Base-by-base conservation (phyloP, 2,797 vertebrate genomes). In the Champsocephalus gunnari region DNA sequence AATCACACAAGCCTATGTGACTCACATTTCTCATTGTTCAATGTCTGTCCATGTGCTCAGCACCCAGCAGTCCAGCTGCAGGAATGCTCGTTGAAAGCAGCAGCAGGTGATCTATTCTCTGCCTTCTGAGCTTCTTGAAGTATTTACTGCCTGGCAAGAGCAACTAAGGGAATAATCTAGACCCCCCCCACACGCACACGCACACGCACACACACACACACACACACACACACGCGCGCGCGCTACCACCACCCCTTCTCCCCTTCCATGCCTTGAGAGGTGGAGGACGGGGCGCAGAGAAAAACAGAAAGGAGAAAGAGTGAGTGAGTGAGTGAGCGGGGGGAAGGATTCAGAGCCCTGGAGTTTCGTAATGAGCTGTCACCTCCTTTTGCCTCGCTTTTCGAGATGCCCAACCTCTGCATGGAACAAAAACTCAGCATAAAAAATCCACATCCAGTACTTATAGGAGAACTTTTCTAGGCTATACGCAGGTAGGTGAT, bases 71-170 rank as follows among this genome's bases (percentile, higher is more conserved):
- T 2, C 48, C 70, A 41, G 72, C 77, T 19, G 38, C 73, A 83
- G 62, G 59, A 81, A 74, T 17, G 67, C 21, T 70, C 3, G 66
- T 47, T 71, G 65, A 74, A 71, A 69, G 79, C 64, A 71, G 82
- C 85, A 77, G 82, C 81, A 74, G 86, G 81, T 85, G 80, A 89
- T 80, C 80, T 81, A 85, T 84, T 81, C 80, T 88, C 70, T 73
- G 63, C 75, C 70, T 80, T 34, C 65, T 66, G 81, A 91, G 81
- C 82, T 58, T 66, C 78, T 85, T 88, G 76, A 88, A 86, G 86
- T 87, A 84, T 92, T 92, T 87, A 90, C 87, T 81, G 77, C 77
- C 74, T 80, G 75, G 82, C 68, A 81, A 90, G 77, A 78, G 80
- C 81, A 73, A 82, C 82, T 81, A 58, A 86, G 83, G 79, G 85